Percentiles rank a stretch among this genome's conserved stretches.
Evolutionary conservation across 1,140 invertebrate genomes (phyloP).

Genomic region (Drosophila pseudoananassae): DNA sequence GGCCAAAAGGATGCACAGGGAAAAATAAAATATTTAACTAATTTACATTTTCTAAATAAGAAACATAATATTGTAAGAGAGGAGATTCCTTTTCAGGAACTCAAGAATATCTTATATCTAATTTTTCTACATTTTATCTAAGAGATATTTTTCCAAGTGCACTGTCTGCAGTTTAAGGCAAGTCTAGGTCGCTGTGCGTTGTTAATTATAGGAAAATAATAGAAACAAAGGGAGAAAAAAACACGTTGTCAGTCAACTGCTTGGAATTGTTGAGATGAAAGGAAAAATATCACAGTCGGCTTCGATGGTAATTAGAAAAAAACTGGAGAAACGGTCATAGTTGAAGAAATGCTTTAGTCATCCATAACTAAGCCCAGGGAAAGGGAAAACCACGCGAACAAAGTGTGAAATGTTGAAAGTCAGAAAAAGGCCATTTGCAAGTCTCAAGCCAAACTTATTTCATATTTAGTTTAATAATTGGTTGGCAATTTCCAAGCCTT

Average conservation of each 20-base stretch:
- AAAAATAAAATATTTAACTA: background rate
- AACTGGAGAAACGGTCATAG: conserved; percentile 29
- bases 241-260: conserved; percentile 36
- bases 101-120: too few relatives aligned
- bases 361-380: conserved; percentile 10
- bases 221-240: conserved; percentile 42
- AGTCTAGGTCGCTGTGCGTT: conserved; percentile 51
- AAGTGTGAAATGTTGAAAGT: background rate
- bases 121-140: too few relatives aligned
- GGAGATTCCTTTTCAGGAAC: too few relatives aligned
- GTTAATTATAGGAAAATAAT: conserved; percentile 69
- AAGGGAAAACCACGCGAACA: background rate
- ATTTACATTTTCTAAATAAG: background rate
- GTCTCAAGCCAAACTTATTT: background rate
- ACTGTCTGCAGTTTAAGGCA: conserved; percentile 43
- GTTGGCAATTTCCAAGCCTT: background rate
- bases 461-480: background rate
- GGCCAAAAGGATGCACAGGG: conserved; percentile 14
- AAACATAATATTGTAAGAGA: too few relatives aligned
- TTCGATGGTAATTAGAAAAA: conserved; percentile 54
- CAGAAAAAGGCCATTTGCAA: background rate
- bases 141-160: background rate
- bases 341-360: conserved; percentile 17
- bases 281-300: conserved; percentile 40
- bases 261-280: conserved; percentile 57